phyloP scores from a whole-genome alignment of 2,888 invertebrate genomes.

The Erannis defoliaria region DNA sequence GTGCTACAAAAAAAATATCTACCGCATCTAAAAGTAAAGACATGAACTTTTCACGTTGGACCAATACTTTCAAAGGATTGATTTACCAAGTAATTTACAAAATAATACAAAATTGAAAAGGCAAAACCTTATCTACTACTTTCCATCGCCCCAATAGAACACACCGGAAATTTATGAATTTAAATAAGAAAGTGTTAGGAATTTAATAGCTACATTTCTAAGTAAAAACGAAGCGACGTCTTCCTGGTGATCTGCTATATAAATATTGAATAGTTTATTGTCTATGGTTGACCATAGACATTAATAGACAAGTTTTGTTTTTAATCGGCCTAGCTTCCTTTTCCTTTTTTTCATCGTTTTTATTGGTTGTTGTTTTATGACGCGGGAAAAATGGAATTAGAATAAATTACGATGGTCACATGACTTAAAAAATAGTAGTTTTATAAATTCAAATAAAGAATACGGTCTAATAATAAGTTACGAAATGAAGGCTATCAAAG shows the following conservation, averaged over 20 bases:
- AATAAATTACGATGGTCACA: background rate
- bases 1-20: no score
- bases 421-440: background rate
- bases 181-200: slow-evolving; percentile 86
- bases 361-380: slow-evolving; percentile 30
- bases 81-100: no score
- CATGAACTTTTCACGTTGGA: no score
- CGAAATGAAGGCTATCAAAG: no score
- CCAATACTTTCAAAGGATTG: no score
- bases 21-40: background rate
- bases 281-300: slow-evolving; percentile 59
- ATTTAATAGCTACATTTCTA: slow-evolving; percentile 70
- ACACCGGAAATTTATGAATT: slow-evolving; percentile 87
- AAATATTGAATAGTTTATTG: slow-evolving; percentile 73
- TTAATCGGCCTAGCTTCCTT: slow-evolving; percentile 55
- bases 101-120: background rate
- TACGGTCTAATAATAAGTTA: no score
- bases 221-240: slow-evolving; percentile 52
- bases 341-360: slow-evolving; percentile 46
- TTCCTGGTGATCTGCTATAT: slow-evolving; percentile 70
- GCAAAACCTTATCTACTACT: slow-evolving; percentile 12
- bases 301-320: slow-evolving; percentile 54
- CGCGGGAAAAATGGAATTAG: background rate
- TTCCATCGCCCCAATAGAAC: slow-evolving; percentile 52
- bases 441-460: background rate